Evolutionary conservation across 2,797 vertebrate species (phyloP).

Genomic region (Vipera ursinii): DNA sequence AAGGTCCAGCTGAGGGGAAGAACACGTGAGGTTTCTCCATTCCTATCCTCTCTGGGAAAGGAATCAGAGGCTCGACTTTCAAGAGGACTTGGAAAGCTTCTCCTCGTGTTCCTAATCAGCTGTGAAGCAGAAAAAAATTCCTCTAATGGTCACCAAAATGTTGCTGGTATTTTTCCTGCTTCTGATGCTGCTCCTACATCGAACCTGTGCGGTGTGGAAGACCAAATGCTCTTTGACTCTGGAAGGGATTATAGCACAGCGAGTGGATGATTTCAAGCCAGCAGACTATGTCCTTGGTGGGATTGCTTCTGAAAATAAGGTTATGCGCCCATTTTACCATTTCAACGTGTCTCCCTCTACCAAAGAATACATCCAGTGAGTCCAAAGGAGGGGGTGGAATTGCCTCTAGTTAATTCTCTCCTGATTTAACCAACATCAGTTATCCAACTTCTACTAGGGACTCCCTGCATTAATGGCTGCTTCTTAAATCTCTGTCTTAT

Average conservation of each 20-base stretch:
- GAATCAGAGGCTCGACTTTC: not conserved
- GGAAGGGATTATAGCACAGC: not conserved
- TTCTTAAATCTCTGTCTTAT: not conserved
- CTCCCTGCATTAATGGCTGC: not conserved
- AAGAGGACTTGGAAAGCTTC: not conserved
- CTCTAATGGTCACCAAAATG: not conserved
- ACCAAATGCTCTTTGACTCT: not conserved
- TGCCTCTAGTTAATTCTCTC: not conserved
- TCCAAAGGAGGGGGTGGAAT: not conserved
- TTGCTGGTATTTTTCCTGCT: not conserved
- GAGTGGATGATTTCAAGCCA: not conserved
- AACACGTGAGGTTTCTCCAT: not conserved
- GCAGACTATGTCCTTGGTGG: not conserved
- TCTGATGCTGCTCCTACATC: not conserved
- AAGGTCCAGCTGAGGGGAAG: not conserved
- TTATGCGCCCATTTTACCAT: not conserved
- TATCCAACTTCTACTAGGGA: not conserved
- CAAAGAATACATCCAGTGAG: not conserved
- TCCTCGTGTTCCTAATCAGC: not conserved
- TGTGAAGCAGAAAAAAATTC: not conserved
- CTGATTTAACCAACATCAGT: no score
- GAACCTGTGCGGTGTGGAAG: not conserved
- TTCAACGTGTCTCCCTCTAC: not conserved
- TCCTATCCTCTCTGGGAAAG: not conserved
- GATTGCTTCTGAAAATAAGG: not conserved